Evolutionary conservation across 2,113 vertebrate species (phyloP).

Genomic region (Hyperopisus bebe): DNA sequence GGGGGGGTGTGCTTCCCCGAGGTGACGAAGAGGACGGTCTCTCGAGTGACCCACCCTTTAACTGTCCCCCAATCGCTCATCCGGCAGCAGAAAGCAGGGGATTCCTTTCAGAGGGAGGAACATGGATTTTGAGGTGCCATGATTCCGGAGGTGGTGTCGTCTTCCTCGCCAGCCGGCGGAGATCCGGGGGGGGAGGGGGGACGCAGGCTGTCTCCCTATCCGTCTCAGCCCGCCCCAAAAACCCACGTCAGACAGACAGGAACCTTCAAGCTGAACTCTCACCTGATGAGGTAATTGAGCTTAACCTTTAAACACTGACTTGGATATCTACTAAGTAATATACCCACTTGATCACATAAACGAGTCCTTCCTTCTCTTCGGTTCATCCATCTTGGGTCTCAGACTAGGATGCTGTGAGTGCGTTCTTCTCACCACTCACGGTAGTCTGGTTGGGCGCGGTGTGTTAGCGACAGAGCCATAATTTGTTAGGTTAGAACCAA

Average conservation of each 20-base stretch:
- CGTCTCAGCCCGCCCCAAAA: neutral
- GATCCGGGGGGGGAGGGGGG: neutral
- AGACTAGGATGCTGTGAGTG: neutral
- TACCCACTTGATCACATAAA: neutral
- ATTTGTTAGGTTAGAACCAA: neutral
- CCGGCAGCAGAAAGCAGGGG: neutral
- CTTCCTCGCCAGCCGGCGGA: neutral
- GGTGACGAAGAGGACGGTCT: neutral
- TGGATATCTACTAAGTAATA: neutral
- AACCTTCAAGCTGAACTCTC: neutral
- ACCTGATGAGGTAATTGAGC: neutral
- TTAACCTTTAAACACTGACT: neutral
- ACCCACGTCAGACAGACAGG: neutral
- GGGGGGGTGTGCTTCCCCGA: neutral
- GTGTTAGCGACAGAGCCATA: neutral
- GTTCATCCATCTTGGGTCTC: neutral
- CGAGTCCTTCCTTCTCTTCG: neutral
- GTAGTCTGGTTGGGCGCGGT: neutral
- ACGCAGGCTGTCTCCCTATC: neutral
- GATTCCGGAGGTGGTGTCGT: neutral
- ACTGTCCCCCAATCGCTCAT: neutral
- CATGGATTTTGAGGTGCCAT: neutral
- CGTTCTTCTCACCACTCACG: neutral
- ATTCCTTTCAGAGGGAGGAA: neutral
- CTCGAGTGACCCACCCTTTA: neutral